These are phyloP conservation scores for Sinocyclocheilus rhinocerous DNA, from an alignment of 2,113 vertebrate species.

Conservation along the genomic window DNA sequence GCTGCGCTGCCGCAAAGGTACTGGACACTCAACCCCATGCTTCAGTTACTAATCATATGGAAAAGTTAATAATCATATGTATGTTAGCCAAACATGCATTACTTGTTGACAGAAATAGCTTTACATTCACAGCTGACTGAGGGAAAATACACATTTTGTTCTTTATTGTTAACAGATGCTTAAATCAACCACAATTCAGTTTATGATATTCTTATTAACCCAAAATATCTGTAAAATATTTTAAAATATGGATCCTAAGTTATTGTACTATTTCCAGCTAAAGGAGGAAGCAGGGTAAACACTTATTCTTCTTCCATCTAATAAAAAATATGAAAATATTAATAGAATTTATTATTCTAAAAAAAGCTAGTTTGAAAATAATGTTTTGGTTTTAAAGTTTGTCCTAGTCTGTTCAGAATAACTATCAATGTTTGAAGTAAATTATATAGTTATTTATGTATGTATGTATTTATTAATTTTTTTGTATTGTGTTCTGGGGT, in stretches of 20 bases:
- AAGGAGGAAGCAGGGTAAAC: too few relatives aligned
- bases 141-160: not conserved
- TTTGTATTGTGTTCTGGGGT: not conserved
- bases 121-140: not conserved
- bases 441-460: not conserved
- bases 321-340: not conserved
- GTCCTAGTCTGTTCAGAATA: not conserved
- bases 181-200: not conserved
- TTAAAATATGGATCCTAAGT: not conserved
- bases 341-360: not conserved
- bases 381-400: not conserved
- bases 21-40: not conserved
- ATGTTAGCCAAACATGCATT: not conserved
- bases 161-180: constrained; percentile 10
- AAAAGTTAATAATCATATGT: too few relatives aligned
- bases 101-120: not conserved
- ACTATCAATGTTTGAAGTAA: not conserved
- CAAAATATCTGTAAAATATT: not conserved
- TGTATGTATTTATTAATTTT: not conserved
- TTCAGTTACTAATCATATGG: not conserved
- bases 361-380: not conserved
- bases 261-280: not conserved
- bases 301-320: not conserved
- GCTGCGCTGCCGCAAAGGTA: constrained; percentile 92
- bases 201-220: not conserved